Conservation (phyloP, 2,797 vertebrate genomes). For the Spinus olivaceus region DNA sequence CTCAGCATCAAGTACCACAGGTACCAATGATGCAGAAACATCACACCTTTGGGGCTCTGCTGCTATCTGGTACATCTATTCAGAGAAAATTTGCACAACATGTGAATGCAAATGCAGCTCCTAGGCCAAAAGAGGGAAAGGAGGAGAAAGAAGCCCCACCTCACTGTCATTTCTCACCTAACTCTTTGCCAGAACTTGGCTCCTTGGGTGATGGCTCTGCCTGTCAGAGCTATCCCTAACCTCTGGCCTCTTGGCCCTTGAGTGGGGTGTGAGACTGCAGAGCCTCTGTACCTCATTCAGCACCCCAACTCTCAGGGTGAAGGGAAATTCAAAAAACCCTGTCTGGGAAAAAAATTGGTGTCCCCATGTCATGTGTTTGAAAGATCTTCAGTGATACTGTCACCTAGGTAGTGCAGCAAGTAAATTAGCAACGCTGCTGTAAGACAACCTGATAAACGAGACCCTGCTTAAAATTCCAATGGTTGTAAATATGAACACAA, state of each 20-base stretch:
- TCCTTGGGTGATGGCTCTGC: not conserved
- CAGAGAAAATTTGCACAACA: not conserved
- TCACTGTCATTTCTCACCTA: not conserved
- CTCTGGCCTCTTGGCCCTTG: too few relatives aligned
- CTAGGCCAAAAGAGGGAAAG: not conserved
- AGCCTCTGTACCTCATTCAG: not conserved
- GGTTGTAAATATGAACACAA: not conserved
- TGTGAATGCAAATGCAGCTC: not conserved
- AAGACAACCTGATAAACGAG: not conserved
- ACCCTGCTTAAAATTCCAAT: not conserved
- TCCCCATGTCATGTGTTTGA: rapidly evolving
- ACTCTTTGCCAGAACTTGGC: not conserved
- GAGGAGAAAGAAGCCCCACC: rapidly evolving
- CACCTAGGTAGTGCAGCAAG: not conserved
- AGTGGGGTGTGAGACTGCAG: not conserved
- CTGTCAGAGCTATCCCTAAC: not conserved
- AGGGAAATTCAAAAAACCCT: not conserved
- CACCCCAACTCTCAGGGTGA: not conserved
- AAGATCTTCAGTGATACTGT: not conserved
- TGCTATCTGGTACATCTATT: not conserved
- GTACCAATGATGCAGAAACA: not conserved
- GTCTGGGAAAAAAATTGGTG: rapidly evolving
- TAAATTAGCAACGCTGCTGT: not conserved
- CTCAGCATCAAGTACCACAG: not conserved
- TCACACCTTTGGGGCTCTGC: rapidly evolving